Base-by-base conservation (phyloP, 2,797 vertebrate genomes). In the Tapera naevia region DNA sequence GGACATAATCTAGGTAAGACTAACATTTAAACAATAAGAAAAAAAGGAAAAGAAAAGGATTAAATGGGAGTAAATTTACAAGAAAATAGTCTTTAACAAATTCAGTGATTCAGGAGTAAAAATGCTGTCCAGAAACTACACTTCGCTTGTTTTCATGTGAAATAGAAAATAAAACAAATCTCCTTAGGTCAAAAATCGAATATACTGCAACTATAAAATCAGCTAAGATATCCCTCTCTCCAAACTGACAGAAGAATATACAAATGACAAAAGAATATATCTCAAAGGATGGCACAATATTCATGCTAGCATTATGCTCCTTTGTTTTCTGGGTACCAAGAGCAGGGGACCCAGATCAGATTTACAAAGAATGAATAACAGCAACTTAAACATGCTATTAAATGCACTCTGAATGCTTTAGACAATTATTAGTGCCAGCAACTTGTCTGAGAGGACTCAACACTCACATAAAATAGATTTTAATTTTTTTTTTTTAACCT, bases 191-290 rank as follows among this genome's bases (percentile, higher is more conserved):
- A 87, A 41, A 81, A 91, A 56, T 69, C 35, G 19, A 78, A 71
- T 13, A 35, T 21, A 12, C 33, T 53, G 19, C 19, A 66, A 45
- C 24, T 32, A 50, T 13, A 14, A 16, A 45, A 23, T 45, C 48
- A 48, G 32, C 39, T 43, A 80, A 66, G 32, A 71, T 35, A 53
- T 45, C 25, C 35, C n/a, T 56, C 66, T 80, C 45, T 62, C 35
- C 70, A 60, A 54, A 62, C 23, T 35, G n/a, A 25, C 85, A 54
- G 18, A 66, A 39, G 35, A 60, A 43, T 23, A 21, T 69, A 16
- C 0, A 4, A 33, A 82, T 66, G n/a, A 16, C 0, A 4, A 33
- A 82, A 66, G n/a, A 85, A 17, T 37, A 0, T 23, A 57, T 27
- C 46, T 69, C 39, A 22, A 46, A 65, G 15, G 25, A 66, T 2